Percentiles rank a stretch among this genome's conserved stretches.
These are phyloP conservation scores for Drosophila macrospina DNA, from an alignment of 2,888 invertebrate species.

Conservation along the genomic window DNA sequence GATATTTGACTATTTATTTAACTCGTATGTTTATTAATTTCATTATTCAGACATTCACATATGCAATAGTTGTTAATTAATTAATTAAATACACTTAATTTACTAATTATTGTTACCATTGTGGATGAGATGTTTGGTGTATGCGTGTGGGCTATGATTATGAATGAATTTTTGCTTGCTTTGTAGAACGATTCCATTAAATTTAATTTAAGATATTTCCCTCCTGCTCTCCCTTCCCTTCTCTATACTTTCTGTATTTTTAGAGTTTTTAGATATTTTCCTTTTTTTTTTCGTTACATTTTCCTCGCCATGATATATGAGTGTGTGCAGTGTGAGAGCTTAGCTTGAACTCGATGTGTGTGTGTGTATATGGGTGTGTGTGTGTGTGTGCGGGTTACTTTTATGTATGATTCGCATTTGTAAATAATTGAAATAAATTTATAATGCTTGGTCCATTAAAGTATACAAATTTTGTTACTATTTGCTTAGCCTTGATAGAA, in stretches of 20 bases:
- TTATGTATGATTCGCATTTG: conserved; percentile 4
- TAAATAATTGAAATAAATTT: conserved; percentile 35
- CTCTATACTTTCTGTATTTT: conserved; percentile 17
- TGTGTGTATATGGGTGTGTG: conserved; percentile 26
- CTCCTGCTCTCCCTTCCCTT: conserved; percentile 6
- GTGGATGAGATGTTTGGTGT: conserved; percentile 83
- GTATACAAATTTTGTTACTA: conserved; percentile 43
- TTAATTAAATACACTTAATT: conserved; percentile 80
- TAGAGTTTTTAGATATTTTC: conserved; percentile 27
- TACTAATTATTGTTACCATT: conserved; percentile 85
- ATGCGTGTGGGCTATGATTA: conserved; percentile 61
- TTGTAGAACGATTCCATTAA: conserved; percentile 40
- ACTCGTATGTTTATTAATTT: conserved; percentile 43
- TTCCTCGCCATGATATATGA: conserved; percentile 71
- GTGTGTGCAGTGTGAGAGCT: conserved; percentile 61
- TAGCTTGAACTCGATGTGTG: conserved; percentile 33
- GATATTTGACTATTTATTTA: conserved; percentile 43
- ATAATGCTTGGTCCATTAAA: conserved; percentile 68
- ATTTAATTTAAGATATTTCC: conserved; percentile 41
- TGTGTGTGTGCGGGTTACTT: neutral
- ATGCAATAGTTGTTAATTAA: conserved; percentile 45
- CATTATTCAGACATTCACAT: conserved; percentile 68
- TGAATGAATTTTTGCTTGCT: conserved; percentile 48
- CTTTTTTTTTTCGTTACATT: conserved; percentile 42
- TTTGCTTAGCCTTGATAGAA: conserved; percentile 19